Percentiles rank a stretch among this genome's conserved stretches.
Conservation (phyloP, 2,888 invertebrate genomes). For the Ypsolopha scabrella region DNA sequence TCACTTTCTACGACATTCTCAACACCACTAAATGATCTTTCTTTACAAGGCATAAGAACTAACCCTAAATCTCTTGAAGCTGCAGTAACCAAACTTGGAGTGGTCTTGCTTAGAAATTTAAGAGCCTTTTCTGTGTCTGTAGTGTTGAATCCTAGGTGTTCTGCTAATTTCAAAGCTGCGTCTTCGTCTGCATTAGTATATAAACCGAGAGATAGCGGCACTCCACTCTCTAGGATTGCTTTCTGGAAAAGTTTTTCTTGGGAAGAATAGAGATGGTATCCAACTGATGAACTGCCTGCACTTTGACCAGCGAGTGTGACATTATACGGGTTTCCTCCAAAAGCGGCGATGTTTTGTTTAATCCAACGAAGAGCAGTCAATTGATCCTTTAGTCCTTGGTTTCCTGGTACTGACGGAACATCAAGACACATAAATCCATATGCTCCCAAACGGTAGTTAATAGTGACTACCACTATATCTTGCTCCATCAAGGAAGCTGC, state of each 20-base stretch:
- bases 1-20: neutral
- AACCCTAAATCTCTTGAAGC: neutral
- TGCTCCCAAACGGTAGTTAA: conserved; percentile 55
- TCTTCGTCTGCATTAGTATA: neutral
- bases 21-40: conserved; percentile 1
- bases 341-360: conserved; percentile 42
- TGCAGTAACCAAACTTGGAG: neutral
- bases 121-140: neutral
- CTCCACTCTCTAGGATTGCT: conserved; percentile 50
- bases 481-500: conserved; percentile 40
- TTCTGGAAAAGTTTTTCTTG: conserved; percentile 50
- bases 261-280: conserved; percentile 46
- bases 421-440: conserved; percentile 59
- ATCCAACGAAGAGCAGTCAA: conserved; percentile 49
- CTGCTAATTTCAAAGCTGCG: neutral
- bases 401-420: conserved; percentile 43
- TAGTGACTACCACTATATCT: conserved; percentile 45
- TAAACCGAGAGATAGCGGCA: conserved; percentile 31
- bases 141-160: neutral
- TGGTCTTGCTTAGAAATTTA: neutral
- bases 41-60: neutral
- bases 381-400: conserved; percentile 58
- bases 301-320: conserved; percentile 52
- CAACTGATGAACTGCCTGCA: conserved; percentile 45
- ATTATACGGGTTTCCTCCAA: conserved; percentile 56